phyloP scores from a whole-genome alignment of 2,797 vertebrate species.

The Telmatherina bonti region DNA sequence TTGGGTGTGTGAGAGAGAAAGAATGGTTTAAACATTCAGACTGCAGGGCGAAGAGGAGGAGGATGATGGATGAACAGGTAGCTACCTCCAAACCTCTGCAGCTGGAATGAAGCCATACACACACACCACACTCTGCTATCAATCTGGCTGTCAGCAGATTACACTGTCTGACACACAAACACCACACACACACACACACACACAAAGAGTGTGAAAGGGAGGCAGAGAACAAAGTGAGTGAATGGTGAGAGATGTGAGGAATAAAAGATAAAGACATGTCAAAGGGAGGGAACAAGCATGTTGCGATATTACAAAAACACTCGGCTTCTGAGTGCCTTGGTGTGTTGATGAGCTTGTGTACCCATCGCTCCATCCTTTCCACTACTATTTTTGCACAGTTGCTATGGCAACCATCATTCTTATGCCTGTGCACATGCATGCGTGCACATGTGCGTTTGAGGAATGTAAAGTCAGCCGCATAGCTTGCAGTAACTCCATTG shows the following conservation, averaged over 20 bases:
- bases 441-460: constrained; percentile 36
- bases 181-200: constrained; percentile 22
- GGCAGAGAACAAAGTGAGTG: neutral
- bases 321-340: constrained; percentile 28
- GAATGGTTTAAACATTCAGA: constrained; percentile 34
- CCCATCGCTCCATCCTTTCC: constrained; percentile 22
- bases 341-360: constrained; percentile 30
- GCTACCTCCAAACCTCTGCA: constrained; percentile 49
- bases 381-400: constrained; percentile 73
- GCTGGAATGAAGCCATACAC: constrained; percentile 67
- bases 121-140: constrained; percentile 56
- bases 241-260: constrained; percentile 3
- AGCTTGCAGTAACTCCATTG: constrained; percentile 40
- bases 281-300: constrained; percentile 23
- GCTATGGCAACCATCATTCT: constrained; percentile 59
- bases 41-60: constrained; percentile 35
- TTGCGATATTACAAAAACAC: constrained; percentile 29
- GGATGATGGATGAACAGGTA: constrained; percentile 72
- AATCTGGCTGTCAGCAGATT: constrained; percentile 63
- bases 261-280: constrained; percentile 38
- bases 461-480: constrained; percentile 48
- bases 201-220: constrained; percentile 16
- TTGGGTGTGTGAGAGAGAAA: neutral
- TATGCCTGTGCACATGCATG: constrained; percentile 23
- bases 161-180: constrained; percentile 34